Conservation (phyloP, 2,888 invertebrate species). For the Campoplex capitator region DNA sequence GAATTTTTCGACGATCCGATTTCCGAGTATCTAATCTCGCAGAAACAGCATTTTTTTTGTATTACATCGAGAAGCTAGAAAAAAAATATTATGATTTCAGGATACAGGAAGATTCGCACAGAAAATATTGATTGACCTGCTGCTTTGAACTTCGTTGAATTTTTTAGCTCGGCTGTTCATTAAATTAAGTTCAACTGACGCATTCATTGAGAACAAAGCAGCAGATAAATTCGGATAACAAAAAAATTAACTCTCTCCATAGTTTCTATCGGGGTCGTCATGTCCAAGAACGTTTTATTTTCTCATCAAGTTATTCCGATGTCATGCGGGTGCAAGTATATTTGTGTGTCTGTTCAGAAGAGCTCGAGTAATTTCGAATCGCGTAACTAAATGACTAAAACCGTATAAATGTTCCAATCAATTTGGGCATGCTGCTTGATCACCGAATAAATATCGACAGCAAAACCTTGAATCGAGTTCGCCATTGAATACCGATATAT, state of each 20-base stretch:
- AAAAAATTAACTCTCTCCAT: neutral
- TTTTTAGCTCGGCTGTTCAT: neutral
- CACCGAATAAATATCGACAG: constrained; percentile 22
- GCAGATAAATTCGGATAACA: neutral
- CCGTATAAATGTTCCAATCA: constrained; percentile 52
- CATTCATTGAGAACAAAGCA: neutral
- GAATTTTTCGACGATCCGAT: neutral
- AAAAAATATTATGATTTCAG: neutral
- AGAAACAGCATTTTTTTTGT: neutral
- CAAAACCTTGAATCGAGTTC: constrained; percentile 3
- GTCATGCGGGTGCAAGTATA: neutral
- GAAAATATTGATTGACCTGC: constrained; percentile 8
- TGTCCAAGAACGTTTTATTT: neutral
- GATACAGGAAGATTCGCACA: neutral
- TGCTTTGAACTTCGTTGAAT: neutral
- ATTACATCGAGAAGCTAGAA: too few relatives aligned
- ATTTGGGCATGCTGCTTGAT: constrained; percentile 33
- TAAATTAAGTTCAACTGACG: too few relatives aligned
- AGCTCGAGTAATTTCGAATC: constrained; percentile 2
- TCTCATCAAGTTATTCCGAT: constrained; percentile 16
- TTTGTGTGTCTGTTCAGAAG: neutral
- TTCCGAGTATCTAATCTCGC: neutral
- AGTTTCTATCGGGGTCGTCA: neutral
- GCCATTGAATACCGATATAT: neutral
- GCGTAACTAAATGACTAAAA: constrained; percentile 21